Evolutionary conservation across 2,888 invertebrate genomes (phyloP).

Genomic region (Melinopterus prodromus): DNA sequence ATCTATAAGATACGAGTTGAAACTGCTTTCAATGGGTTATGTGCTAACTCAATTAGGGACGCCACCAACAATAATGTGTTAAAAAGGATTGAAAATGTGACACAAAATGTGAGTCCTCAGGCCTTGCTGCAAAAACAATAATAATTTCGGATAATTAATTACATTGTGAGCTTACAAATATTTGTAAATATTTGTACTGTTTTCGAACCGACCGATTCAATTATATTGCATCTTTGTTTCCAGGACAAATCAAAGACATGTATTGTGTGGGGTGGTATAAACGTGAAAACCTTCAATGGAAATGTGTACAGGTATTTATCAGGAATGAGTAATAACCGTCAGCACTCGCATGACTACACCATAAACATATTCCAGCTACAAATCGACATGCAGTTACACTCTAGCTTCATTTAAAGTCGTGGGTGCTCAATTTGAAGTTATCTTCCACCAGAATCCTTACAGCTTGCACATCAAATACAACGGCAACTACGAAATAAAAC

Average conservation of each 20-base stretch:
- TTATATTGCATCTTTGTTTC: neutral
- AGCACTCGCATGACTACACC: neutral
- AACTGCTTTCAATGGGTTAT: too few relatives aligned
- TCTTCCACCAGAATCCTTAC: neutral
- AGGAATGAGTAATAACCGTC: neutral
- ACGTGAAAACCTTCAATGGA: slow-evolving; percentile 12
- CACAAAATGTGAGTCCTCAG: too few relatives aligned
- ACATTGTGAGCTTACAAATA: too few relatives aligned
- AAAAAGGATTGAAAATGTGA: too few relatives aligned
- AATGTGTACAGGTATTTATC: neutral
- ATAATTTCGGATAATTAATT: too few relatives aligned
- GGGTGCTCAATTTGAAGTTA: slow-evolving; percentile 7
- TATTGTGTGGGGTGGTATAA: slow-evolving; percentile 7
- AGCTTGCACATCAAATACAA: slow-evolving; percentile 11
- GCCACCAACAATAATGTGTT: too few relatives aligned
- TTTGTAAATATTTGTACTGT: too few relatives aligned
- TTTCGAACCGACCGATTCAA: too few relatives aligned
- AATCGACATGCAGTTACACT: slow-evolving; percentile 6
- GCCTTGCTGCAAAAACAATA: too few relatives aligned
- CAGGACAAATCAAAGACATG: slow-evolving; percentile 5
- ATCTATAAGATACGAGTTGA: too few relatives aligned
- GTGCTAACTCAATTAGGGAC: too few relatives aligned
- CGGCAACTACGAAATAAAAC: neutral
- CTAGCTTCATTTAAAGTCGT: slow-evolving; percentile 6
- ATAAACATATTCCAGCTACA: neutral